These are phyloP conservation scores for Phenacoccus solenopsis DNA, from an alignment of 1,140 invertebrate species.

Conservation along the genomic window DNA sequence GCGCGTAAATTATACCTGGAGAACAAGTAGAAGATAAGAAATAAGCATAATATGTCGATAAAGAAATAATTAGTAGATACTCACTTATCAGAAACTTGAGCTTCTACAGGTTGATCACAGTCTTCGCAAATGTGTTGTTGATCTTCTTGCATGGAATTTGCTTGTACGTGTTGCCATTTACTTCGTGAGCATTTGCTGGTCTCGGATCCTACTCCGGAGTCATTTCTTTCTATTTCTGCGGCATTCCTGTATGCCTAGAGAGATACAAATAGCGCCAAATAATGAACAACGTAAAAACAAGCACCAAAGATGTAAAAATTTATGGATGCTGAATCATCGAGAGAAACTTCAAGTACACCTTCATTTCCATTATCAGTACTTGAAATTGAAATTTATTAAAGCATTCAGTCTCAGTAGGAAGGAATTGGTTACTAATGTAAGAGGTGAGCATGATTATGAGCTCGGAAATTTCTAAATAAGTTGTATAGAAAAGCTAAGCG, in stretches of 20 bases:
- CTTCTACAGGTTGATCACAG: conserved; percentile 57
- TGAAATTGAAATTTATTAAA: no score
- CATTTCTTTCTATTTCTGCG: conserved; percentile 69
- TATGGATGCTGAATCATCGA: no score
- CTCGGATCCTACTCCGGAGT: conserved; percentile 85
- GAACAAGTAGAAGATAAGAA: background rate
- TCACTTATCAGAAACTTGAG: conserved; percentile 49
- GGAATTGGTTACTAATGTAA: no score
- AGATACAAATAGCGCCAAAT: no score
- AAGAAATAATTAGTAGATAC: conserved; percentile 12
- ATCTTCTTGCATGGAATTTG: conserved; percentile 32
- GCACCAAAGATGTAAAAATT: no score
- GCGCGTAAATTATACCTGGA: conserved; percentile 51
- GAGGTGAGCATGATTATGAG: no score
- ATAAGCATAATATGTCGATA: background rate
- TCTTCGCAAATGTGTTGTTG: conserved; percentile 57
- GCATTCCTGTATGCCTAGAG: conserved; percentile 21
- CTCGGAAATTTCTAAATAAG: no score
- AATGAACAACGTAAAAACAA: no score
- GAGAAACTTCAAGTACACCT: no score
- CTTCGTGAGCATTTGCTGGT: conserved; percentile 75
- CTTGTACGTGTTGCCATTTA: conserved; percentile 42
- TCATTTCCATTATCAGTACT: no score
- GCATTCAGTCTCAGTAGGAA: no score
- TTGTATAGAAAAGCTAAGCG: no score